Percentiles rank a stretch among this genome's conserved stretches.
Evolutionary conservation across 2,888 invertebrate genomes (phyloP).

Genomic region (Leucoma salicis): DNA sequence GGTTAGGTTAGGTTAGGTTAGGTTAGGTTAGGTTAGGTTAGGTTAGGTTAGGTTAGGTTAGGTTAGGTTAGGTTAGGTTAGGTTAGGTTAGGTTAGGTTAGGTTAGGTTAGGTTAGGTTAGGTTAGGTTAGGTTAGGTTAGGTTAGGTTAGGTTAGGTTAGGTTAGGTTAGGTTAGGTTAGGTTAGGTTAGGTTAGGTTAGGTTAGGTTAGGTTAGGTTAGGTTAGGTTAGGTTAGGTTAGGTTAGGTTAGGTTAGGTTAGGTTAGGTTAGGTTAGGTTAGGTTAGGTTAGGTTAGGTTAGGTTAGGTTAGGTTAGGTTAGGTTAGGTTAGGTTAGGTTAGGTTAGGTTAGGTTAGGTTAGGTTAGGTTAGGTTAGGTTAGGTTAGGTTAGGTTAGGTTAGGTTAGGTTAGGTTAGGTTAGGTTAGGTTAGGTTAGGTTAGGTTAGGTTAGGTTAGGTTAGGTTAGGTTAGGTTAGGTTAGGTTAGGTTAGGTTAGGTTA

Average conservation of each 20-base stretch:
- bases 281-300: constrained; percentile 8
- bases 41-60: constrained; percentile 13
- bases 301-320: constrained; percentile 18
- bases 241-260: constrained; percentile 10
- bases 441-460: constrained; percentile 25
- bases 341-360: constrained; percentile 21
- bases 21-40: constrained; percentile 13
- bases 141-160: constrained; percentile 8
- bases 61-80: constrained; percentile 16
- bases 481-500: constrained; percentile 23
- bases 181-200: constrained; percentile 14
- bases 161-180: constrained; percentile 8
- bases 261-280: constrained; percentile 6
- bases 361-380: constrained; percentile 15
- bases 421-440: constrained; percentile 23
- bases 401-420: constrained; percentile 21
- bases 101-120: constrained; percentile 12
- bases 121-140: constrained; percentile 8
- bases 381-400: constrained; percentile 24
- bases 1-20: constrained; percentile 17
- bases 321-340: constrained; percentile 16
- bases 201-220: constrained; percentile 14
- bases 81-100: constrained; percentile 19
- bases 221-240: constrained; percentile 13
- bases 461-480: constrained; percentile 26